A percentile compares a stretch with the other conserved stretches of the same genome.
These are phyloP conservation scores for Biston stratarius DNA, from an alignment of 2,888 invertebrate genomes.

Conservation along the genomic window DNA sequence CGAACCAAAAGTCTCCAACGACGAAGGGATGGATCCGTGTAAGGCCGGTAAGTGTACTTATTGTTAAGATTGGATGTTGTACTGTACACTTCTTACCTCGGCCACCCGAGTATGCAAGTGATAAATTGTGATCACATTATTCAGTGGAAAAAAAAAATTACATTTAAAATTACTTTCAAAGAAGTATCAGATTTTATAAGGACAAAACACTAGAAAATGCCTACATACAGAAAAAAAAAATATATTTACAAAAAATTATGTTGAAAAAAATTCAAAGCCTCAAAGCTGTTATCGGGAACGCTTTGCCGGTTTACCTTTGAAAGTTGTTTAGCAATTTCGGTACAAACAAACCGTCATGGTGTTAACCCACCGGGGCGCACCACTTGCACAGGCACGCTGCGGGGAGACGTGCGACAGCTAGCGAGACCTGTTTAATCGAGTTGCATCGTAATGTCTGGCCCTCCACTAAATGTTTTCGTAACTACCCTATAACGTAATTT, in stretches of 20 bases:
- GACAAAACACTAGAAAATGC: background rate
- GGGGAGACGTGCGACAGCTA: background rate
- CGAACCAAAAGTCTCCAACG: constrained; percentile 89
- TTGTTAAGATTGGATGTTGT: background rate
- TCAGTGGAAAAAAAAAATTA: no score
- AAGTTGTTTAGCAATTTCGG: constrained; percentile 38
- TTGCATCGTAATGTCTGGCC: no score
- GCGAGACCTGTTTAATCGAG: no score
- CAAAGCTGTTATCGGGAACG: constrained; percentile 23
- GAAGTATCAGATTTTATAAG: no score
- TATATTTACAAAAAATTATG: background rate
- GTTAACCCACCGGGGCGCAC: constrained; percentile 1
- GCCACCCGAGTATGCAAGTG: no score
- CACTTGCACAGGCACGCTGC: background rate
- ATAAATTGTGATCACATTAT: no score
- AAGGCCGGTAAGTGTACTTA: constrained; percentile 90
- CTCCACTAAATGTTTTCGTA: no score
- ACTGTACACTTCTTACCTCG: no score
- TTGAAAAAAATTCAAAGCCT: constrained; percentile 21
- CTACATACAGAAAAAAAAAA: constrained; percentile 15
- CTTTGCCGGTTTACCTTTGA: constrained; percentile 26
- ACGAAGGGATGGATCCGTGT: constrained; percentile 94
- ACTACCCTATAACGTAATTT: no score
- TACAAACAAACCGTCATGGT: constrained; percentile 51
- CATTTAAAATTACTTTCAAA: no score